Base-by-base conservation (phyloP, 2,888 invertebrate species). In the Calameuta filiformis region DNA sequence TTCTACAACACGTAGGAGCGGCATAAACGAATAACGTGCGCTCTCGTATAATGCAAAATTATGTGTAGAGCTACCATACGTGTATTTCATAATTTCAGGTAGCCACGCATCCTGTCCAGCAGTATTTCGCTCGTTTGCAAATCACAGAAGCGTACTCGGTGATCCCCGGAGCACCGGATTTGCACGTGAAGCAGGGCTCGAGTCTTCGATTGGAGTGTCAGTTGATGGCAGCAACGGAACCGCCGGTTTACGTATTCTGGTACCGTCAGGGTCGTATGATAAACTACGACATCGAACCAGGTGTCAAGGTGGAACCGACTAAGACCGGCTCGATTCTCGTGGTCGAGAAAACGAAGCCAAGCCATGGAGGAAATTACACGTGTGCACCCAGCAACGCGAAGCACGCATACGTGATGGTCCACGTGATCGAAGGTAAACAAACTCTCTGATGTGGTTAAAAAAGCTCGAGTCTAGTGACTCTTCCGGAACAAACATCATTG, bases 201-300 rank as follows among this genome's bases (percentile, higher is more conserved):
- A 91, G 90, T 80, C 86, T 91, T 35, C 87, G 88, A 15, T 82
- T 91, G 79, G 90, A 91, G 83, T 91, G 91, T 82, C 88, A 89
- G 77, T 83, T 91, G 75, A 89, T 88, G 83, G 87, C 87, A 23
- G 89, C 91, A 4, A 91, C 91, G 68, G 91, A 91, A 79, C 85
- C 87, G 77, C 91, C 90, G 12, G 80, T 87, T 12, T 91, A 88
- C 83, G 89, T 91, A 75, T 91, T 91, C 82, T 91, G 92, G 91
- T 91, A 89, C 82, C 90, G 90, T 77, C 88, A 90, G 80, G 89
- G 87, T 33, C 88, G 89, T 33, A 91, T 91, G 90, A 91, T 91
- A 82, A 91, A 91, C 82, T 91, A 91, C 84, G 91, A 91, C 82
- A 89, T 86, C 71, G 91, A 91, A 78, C 90, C 90, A 12, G 91